These are phyloP conservation scores for Chlorodrepanis virens DNA, from an alignment of 2,113 vertebrate species.

Conservation along the genomic window DNA sequence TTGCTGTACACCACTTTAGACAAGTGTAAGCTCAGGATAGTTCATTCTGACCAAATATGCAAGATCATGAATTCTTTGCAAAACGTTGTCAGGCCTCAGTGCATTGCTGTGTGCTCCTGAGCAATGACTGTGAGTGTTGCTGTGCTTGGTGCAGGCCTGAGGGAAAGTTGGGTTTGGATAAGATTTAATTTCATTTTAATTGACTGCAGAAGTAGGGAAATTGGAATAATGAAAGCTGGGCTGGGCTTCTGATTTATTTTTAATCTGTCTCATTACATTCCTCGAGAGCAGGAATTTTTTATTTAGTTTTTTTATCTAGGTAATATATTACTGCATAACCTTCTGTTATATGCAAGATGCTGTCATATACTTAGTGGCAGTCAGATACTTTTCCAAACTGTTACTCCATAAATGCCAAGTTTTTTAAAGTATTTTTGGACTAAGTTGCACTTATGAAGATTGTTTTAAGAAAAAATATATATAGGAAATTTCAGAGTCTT, in stretches of 20 bases:
- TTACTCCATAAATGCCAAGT: not conserved
- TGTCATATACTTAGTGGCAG: not conserved
- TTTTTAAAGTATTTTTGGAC: not conserved
- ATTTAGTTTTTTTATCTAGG: not conserved
- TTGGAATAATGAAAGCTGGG: not conserved
- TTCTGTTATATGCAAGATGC: not conserved
- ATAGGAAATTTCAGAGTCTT: not conserved
- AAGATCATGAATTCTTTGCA: not conserved
- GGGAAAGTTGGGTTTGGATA: not conserved
- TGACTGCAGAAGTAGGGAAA: not conserved
- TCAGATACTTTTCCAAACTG: not conserved
- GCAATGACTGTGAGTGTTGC: not conserved
- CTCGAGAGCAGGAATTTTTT: not conserved
- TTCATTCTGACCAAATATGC: too few species aligned
- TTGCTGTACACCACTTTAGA: rapidly evolving
- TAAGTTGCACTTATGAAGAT: not conserved
- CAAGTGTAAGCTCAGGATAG: not conserved
- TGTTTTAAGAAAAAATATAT: not conserved
- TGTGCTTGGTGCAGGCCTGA: not conserved
- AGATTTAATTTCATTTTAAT: not conserved
- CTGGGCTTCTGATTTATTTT: not conserved
- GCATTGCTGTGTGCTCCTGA: not conserved
- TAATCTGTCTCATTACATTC: not conserved
- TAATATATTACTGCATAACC: not conserved
- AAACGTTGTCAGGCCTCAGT: rapidly evolving